Conservation (phyloP, 2,113 vertebrate genomes). For the Zapus hudsonius region DNA sequence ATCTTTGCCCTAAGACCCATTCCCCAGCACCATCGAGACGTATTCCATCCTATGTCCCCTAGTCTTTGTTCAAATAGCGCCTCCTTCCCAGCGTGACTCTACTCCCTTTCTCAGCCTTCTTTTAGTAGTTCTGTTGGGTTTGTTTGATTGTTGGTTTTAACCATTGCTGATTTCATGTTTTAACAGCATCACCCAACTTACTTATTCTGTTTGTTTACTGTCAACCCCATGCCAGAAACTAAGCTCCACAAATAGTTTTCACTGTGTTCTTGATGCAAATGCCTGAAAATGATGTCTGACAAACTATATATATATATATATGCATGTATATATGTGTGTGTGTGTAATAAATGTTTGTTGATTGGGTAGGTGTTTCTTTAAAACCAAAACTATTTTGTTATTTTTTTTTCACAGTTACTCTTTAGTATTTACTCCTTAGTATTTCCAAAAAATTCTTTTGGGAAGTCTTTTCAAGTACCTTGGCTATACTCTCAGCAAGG, state of each 20-base stretch:
- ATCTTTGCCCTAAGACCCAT: not conserved
- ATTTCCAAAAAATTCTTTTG: not conserved
- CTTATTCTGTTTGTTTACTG: not conserved
- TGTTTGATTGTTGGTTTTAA: not conserved
- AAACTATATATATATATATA: not conserved
- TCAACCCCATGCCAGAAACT: not conserved
- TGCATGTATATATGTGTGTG: no score
- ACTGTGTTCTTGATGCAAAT: constrained; percentile 8
- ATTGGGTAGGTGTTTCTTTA: not conserved
- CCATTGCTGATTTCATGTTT: not conserved
- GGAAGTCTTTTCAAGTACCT: not conserved
- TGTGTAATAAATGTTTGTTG: not conserved
- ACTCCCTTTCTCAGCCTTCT: not conserved
- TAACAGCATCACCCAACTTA: not conserved
- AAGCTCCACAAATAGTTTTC: not conserved
- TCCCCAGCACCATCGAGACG: not conserved
- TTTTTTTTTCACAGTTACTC: not conserved
- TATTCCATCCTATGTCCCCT: no score
- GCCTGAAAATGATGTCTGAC: not conserved
- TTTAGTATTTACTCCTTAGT: no score
- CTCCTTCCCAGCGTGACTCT: not conserved
- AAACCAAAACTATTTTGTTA: constrained; percentile 22
- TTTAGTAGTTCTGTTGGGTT: not conserved
- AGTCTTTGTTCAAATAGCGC: not conserved
- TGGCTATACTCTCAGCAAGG: not conserved